phyloP scores from a whole-genome alignment of 1,140 invertebrate genomes.

The Pogonus chalceus region DNA sequence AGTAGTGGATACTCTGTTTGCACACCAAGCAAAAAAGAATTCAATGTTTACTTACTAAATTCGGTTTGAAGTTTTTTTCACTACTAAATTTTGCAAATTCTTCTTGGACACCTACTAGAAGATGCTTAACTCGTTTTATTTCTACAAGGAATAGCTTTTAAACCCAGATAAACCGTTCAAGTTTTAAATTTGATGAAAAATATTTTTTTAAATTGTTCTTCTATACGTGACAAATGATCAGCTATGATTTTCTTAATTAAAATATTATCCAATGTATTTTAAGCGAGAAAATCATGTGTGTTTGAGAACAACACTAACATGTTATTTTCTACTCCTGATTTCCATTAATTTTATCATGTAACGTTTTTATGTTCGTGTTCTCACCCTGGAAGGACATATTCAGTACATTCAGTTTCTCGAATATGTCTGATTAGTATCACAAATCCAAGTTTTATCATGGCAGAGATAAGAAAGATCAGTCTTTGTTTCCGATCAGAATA shows the following conservation, averaged over 20 bases:
- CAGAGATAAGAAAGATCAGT: background rate
- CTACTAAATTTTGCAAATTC: background rate
- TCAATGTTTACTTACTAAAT: background rate
- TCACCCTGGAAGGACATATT: background rate
- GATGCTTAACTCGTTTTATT: background rate
- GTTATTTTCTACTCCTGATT: background rate
- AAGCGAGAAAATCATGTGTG: background rate
- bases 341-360: background rate
- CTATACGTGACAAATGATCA: no score
- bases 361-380: background rate
- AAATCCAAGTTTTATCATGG: background rate
- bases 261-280: background rate
- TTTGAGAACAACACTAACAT: background rate
- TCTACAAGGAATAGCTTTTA: background rate
- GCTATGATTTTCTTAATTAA: no score
- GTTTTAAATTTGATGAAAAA: no score
- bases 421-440: background rate
- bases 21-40: background rate
- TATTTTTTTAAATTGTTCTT: no score
- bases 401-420: background rate
- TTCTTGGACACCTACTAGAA: background rate
- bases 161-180: no score
- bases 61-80: background rate
- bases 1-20: background rate
- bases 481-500: constrained; percentile 1